These are phyloP conservation scores for Lepidurus apus DNA, from an alignment of 1,140 invertebrate genomes.

Conservation along the genomic window DNA sequence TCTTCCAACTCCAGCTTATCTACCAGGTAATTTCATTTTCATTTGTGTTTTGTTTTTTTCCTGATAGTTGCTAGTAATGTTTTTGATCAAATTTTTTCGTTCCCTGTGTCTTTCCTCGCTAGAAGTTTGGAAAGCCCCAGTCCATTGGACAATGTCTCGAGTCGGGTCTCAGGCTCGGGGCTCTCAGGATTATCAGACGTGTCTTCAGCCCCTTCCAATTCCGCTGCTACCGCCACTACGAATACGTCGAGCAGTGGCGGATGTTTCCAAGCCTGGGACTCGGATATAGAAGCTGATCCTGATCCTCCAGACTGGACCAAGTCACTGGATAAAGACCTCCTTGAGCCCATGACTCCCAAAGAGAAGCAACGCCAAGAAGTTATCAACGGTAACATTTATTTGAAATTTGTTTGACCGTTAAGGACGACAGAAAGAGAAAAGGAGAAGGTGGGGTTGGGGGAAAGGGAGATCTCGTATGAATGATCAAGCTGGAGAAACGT, in stretches of 20 bases:
- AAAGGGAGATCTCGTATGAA: background rate
- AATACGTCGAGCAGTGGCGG: slow-evolving; percentile 35
- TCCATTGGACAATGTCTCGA: slow-evolving; percentile 34
- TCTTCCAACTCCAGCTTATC: slow-evolving; percentile 56
- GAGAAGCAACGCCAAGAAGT: slow-evolving; percentile 94
- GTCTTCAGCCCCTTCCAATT: slow-evolving; percentile 25
- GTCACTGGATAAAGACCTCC: slow-evolving; percentile 69
- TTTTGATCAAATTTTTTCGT: slow-evolving; percentile 32
- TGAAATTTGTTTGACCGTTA: background rate
- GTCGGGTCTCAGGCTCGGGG: slow-evolving; percentile 36
- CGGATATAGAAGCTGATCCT: slow-evolving; percentile 72
- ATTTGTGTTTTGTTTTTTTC: background rate
- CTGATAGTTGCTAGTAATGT: background rate
- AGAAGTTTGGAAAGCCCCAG: slow-evolving; percentile 58
- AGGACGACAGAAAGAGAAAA: background rate
- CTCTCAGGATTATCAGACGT: slow-evolving; percentile 35
- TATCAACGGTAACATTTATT: slow-evolving; percentile 71
- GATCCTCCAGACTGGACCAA: slow-evolving; percentile 76
- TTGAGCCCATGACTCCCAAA: slow-evolving; percentile 62
- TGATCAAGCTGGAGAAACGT: background rate
- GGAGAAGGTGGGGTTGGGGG: background rate
- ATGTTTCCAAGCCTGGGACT: slow-evolving; percentile 54
- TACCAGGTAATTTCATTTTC: slow-evolving; percentile 47
- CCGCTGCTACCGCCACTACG: slow-evolving; percentile 26
- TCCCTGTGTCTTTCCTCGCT: slow-evolving; percentile 11